Conservation (phyloP, 2,797 vertebrate species). For the Neopelma chrysocephalum region DNA sequence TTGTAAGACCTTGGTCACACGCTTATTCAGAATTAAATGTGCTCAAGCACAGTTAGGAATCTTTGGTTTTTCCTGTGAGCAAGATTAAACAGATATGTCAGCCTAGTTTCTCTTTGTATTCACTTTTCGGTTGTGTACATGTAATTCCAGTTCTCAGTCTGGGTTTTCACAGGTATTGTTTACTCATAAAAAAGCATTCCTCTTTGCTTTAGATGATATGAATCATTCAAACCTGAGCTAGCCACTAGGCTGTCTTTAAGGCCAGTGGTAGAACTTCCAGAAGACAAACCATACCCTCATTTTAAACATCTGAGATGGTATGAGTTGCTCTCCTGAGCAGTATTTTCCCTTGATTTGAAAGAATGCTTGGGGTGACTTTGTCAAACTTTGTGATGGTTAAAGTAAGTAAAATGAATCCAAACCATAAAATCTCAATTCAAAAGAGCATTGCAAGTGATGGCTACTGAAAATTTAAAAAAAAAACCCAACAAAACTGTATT, state of each 20-base stretch:
- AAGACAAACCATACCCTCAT: not conserved
- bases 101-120: not conserved
- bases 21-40: not conserved
- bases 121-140: not conserved
- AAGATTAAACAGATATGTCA: not conserved
- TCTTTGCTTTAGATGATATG: not conserved
- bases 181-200: not conserved
- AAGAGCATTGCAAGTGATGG: not conserved
- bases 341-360: not conserved
- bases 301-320: not conserved
- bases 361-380: not conserved
- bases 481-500: not conserved
- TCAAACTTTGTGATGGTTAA: not conserved
- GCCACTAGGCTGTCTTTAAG: not conserved
- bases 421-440: not conserved
- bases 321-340: not conserved
- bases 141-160: not conserved
- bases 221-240: not conserved
- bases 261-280: not conserved
- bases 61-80: not conserved
- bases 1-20: not conserved
- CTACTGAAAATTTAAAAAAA: not conserved
- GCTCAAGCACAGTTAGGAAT: not conserved
- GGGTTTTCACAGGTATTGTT: not conserved
- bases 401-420: not conserved